phyloP scores from a whole-genome alignment of 2,888 invertebrate species.

The Tubulanus polymorphus region DNA sequence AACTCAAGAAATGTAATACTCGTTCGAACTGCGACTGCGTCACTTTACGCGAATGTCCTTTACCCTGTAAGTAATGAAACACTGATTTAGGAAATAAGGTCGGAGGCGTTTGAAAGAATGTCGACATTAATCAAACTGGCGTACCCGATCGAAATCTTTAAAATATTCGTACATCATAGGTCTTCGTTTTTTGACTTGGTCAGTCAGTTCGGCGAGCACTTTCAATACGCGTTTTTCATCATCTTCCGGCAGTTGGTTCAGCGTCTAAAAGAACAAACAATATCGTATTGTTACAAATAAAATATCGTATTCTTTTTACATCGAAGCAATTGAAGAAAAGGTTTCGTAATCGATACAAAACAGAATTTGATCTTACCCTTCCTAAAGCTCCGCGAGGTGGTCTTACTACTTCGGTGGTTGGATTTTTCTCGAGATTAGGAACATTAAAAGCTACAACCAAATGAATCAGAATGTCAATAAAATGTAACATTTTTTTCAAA shows the following conservation, averaged over 20 bases:
- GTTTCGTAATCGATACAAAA: constrained; percentile 5
- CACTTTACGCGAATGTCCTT: constrained; percentile 50
- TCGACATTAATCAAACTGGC: constrained; percentile 10
- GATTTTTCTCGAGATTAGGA: constrained; percentile 52
- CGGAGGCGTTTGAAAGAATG: not conserved
- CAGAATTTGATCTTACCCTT: constrained; percentile 33
- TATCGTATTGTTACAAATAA: not conserved
- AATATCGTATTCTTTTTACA: not conserved
- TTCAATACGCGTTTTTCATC: constrained; percentile 37
- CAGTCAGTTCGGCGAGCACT: constrained; percentile 36
- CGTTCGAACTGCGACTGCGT: constrained; percentile 51
- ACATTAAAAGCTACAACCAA: constrained; percentile 46
- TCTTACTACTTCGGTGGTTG: constrained; percentile 39
- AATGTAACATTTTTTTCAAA: not conserved
- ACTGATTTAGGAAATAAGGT: not conserved
- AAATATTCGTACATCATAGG: constrained; percentile 52
- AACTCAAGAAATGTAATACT: constrained; percentile 48
- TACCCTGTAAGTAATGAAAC: constrained; percentile 33
- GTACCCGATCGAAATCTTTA: constrained; percentile 53
- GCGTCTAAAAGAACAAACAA: constrained; percentile 27
- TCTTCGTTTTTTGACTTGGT: constrained; percentile 44
- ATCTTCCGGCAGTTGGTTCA: constrained; percentile 32
- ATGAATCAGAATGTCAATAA: not conserved
- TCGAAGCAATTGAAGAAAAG: not conserved
- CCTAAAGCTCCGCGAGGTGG: constrained; percentile 47